A percentile compares a stretch with the other conserved stretches of the same genome.
These are phyloP conservation scores for Parus major DNA, from an alignment of 2,113 vertebrate species.

Conservation along the genomic window DNA sequence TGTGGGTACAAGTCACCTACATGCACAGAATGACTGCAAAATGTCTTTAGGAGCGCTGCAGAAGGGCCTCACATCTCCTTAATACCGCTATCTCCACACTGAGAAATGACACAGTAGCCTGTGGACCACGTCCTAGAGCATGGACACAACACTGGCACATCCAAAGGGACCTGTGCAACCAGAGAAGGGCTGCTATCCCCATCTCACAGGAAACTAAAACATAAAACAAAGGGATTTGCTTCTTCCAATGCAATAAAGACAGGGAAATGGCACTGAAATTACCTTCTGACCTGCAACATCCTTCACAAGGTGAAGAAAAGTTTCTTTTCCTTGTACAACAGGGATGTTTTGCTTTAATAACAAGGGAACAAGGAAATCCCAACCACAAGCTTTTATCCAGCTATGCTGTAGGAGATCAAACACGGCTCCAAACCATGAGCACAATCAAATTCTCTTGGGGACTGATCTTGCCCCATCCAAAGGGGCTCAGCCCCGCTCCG, in stretches of 20 bases:
- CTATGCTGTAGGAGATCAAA: background rate
- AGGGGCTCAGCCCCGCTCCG: accelerated
- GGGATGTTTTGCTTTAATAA: background rate
- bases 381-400: background rate
- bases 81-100: accelerated
- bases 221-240: background rate
- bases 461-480: background rate
- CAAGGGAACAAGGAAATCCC: constrained; percentile 12
- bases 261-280: background rate
- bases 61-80: background rate
- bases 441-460: background rate
- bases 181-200: background rate
- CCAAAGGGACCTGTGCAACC: background rate
- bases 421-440: background rate
- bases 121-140: background rate
- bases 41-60: background rate
- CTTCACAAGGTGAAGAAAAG: background rate
- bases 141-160: background rate
- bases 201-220: background rate
- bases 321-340: background rate
- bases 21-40: accelerated
- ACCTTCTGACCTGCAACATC: background rate
- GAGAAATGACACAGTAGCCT: background rate
- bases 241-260: background rate
- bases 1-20: background rate